Evolutionary conservation across 2,797 vertebrate species (phyloP), one percentile per base, ranked within the genome.

Genomic region (Schizopygopsis pylzovi): DNA sequence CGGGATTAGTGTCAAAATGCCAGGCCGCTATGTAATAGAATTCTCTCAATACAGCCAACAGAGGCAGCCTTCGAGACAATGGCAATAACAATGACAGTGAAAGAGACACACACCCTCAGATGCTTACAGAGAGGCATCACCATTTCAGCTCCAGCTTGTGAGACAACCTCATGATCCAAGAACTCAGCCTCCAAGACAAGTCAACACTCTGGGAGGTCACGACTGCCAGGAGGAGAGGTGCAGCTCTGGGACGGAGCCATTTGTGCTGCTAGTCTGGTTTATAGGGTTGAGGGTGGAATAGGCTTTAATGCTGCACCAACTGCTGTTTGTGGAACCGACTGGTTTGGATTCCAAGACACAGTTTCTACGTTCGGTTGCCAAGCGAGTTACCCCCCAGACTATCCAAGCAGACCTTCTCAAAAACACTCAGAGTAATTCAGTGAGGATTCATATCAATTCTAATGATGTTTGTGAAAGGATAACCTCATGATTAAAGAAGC

Each of bases 1-100:
- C 61, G 76, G 83, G 83, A 85, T 85, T 85, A 85, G 76, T 85
- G 83, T 85, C 83, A 85, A 71, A 85, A 85, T 85, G 83, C 49
- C 83, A 79, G 83, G 49, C 83, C 52, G 7, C 83, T 33, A 10
- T 85, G 76, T 79, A 85, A 85, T 85, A 85, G 75, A 85, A 85
- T 79, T 79, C 83, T 71, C 83, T 85, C 61, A 47, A 79, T 71
- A 79, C 83, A 85, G 83, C 76, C 63, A 68, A 37, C 76, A 79
- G 75, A 85, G 76, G 39, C 76, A 78, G 65, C 18, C 83, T 56
- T 70, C 18, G 39, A 85, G 65, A 85, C 76, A 79, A 85, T 71
- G 39, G 65, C 65, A 85, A 79, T 39, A 85, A 85, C 83, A 85
- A 71, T 79, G 83, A 85, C 49, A 70, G 75, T 37, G 49, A 84